Evolutionary conservation across 2,797 vertebrate genomes (phyloP).

Genomic region (Brachyrhaphis roseni): DNA sequence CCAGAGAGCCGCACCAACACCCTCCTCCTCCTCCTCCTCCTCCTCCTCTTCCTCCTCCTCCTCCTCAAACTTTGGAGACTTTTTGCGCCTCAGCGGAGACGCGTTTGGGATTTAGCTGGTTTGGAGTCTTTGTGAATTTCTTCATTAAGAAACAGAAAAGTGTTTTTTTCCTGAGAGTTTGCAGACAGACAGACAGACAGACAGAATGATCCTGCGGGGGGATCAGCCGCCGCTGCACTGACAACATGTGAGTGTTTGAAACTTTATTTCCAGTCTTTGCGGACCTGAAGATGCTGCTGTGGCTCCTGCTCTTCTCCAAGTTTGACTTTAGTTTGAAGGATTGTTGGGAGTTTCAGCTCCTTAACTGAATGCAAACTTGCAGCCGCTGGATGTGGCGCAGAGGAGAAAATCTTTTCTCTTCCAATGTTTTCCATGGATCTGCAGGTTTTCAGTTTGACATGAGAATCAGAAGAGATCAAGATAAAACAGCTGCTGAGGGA

Average conservation of each 20-base stretch:
- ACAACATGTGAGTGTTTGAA: slow-evolving; percentile 75
- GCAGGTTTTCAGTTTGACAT: not conserved
- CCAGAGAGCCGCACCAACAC: not conserved
- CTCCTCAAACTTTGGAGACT: slow-evolving; percentile 27
- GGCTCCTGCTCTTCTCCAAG: not conserved
- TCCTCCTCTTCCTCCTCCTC: too few species aligned
- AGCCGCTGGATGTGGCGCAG: not conserved
- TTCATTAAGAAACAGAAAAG: not conserved
- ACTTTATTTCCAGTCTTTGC: not conserved
- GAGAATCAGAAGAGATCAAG: not conserved
- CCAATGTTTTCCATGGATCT: not conserved
- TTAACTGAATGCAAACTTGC: not conserved
- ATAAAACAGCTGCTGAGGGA: not conserved
- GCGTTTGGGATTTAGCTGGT: slow-evolving; percentile 22
- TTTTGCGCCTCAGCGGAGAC: slow-evolving; percentile 17
- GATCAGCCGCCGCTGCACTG: slow-evolving; percentile 69
- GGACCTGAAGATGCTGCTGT: not conserved
- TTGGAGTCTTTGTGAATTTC: slow-evolving; percentile 16
- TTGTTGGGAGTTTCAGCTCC: not conserved
- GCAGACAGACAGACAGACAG: slow-evolving; percentile 41
- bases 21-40: not conserved
- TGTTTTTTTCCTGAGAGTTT: not conserved
- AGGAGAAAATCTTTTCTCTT: not conserved
- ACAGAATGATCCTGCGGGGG: slow-evolving; percentile 62
- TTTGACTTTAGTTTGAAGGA: not conserved